Conservation (phyloP, 2,113 vertebrate species). For the Carettochelys insculpta region DNA sequence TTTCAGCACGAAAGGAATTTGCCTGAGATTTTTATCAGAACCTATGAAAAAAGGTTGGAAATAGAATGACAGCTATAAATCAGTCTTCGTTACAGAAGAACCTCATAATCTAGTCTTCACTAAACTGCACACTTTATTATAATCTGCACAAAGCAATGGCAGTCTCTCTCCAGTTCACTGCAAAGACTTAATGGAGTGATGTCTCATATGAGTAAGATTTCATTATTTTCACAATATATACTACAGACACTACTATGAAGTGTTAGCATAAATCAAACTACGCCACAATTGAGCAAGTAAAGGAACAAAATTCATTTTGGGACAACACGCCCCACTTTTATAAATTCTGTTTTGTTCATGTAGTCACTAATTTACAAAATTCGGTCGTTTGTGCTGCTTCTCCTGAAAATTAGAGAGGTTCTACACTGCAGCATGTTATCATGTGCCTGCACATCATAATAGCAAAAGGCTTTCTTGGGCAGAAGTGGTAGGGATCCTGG, state of each 20-base stretch:
- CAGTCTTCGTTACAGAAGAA: neutral
- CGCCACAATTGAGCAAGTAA: neutral
- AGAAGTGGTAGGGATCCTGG: neutral
- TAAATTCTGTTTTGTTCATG: neutral
- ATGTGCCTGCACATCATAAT: neutral
- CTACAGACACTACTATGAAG: neutral
- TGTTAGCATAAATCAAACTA: neutral
- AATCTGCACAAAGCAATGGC: neutral
- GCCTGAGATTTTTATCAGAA: neutral
- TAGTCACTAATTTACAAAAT: neutral
- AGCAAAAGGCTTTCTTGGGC: neutral
- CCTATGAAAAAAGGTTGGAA: fast-evolving
- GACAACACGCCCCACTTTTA: neutral
- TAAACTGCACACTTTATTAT: neutral
- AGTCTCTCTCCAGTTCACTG: neutral
- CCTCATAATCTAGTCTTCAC: neutral
- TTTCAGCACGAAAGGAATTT: neutral
- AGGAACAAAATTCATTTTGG: neutral
- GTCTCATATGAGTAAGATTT: neutral
- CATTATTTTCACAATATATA: neutral
- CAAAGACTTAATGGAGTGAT: neutral
- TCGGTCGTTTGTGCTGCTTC: neutral
- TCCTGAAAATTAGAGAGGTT: neutral
- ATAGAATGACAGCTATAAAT: neutral
- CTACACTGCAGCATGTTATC: neutral